phyloP scores from a whole-genome alignment of 2,888 invertebrate species.

The Nesidiocoris tenuis region DNA sequence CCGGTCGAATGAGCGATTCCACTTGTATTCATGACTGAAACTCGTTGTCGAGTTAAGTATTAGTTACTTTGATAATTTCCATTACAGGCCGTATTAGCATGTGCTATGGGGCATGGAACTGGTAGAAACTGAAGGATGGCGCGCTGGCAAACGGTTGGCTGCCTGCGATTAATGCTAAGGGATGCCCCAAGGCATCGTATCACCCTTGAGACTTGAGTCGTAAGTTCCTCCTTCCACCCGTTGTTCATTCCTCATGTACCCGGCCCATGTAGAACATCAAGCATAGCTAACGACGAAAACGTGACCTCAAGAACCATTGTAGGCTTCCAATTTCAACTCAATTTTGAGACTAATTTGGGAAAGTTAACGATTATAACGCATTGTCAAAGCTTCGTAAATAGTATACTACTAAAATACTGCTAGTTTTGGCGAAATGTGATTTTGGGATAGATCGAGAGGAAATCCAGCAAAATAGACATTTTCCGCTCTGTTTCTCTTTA shows the following conservation, averaged over 20 bases:
- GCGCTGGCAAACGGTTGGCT: not conserved
- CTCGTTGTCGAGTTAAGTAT: not conserved
- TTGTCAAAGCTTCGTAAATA: too few species aligned
- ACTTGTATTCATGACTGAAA: not conserved
- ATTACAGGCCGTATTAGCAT: not conserved
- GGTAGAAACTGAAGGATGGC: too few species aligned
- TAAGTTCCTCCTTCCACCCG: too few species aligned
- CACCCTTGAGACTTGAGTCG: not conserved
- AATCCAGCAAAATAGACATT: too few species aligned
- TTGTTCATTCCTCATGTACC: not conserved
- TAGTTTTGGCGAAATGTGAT: too few species aligned
- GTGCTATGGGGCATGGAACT: not conserved
- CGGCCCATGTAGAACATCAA: not conserved
- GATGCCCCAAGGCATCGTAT: not conserved
- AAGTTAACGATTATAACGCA: too few species aligned
- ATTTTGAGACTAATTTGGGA: too few species aligned
- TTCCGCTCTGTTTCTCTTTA: too few species aligned
- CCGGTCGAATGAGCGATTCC: not conserved
- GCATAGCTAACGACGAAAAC: not conserved
- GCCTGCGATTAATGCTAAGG: not conserved
- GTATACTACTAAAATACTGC: too few species aligned
- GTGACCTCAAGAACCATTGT: not conserved
- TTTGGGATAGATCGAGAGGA: too few species aligned
- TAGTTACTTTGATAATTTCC: not conserved
- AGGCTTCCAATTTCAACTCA: not conserved